Base-by-base conservation (phyloP, 1,140 invertebrate genomes). In the Schlechtendalia chinensis region DNA sequence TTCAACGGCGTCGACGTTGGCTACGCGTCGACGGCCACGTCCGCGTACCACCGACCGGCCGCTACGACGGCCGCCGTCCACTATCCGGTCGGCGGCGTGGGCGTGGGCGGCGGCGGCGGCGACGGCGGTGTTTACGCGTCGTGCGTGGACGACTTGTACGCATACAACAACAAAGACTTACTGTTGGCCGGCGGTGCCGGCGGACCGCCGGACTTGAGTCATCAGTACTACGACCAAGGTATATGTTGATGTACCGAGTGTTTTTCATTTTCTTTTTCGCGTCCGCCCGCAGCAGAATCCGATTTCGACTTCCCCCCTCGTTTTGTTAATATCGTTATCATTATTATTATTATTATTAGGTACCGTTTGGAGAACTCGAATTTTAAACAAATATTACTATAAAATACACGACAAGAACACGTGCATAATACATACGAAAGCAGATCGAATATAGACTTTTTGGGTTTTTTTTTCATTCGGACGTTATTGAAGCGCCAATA, bases 211-310 rank as follows among this genome's bases (percentile, higher is more conserved):
- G 58, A 47, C 14, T 63, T 61, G 2, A 79, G 39, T 29, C 54
- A 79, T 24, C 75, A 79, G 56, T 79, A 29, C 45, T 79, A 79
- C 75, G 75, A 79, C 75, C 75, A 79, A 4, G 39, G 75, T 63
- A 79, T 79, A 79, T 79, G 75, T 63, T 79, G 24, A 63, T 53
- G 11, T 39, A 45, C 32, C 19, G 63, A 1, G 16, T 29, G 29
- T 61, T 59, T 29, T 32, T 24, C 22, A 12, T 27, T 22, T n/a
- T 24, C 27, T 29, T 29, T 19, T 16, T 10, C 17, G 16, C 61
- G 27, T 8, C 27, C 10, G 19, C 61, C 61, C 16, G 27, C 61
- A 39, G 32, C 61, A 32, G 27, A 63, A 14, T 32, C 61, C 61
- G 61, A 50, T 72, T 72, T 24, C 50, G n/a, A 4, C 32, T 39